Conservation (phyloP, 92 coral and sea anemone genomes). For the Chrysogorgia sp. region DNA sequence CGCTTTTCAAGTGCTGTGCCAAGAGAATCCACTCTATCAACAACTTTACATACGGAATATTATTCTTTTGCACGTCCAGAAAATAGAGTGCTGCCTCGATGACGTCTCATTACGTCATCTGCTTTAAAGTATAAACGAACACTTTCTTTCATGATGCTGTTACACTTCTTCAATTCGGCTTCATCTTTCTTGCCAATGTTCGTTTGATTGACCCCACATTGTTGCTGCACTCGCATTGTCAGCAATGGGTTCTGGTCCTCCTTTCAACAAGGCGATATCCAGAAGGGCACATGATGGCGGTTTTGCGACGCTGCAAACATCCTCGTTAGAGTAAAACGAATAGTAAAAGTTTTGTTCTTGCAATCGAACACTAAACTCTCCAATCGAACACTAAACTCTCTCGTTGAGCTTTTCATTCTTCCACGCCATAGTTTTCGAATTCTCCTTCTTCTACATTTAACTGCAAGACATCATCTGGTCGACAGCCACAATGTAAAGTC, state of each 20-base stretch:
- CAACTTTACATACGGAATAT: too few species aligned
- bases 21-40: too few species aligned
- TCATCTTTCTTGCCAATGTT: slow-evolving; percentile 31
- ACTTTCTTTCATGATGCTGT: slow-evolving; percentile 19
- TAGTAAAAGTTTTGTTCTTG: slow-evolving; percentile 41
- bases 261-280: slow-evolving; percentile 14
- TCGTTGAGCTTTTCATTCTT: slow-evolving; percentile 38
- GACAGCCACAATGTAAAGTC: slow-evolving; percentile 47
- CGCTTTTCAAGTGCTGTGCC: too few species aligned
- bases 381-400: background rate
- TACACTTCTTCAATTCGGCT: slow-evolving; percentile 31
- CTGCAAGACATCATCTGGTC: slow-evolving; percentile 42
- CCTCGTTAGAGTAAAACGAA: slow-evolving; percentile 31
- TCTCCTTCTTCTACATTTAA: slow-evolving; percentile 32
- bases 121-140: slow-evolving; percentile 1
- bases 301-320: slow-evolving; percentile 28
- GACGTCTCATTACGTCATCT: too few species aligned
- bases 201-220: slow-evolving; percentile 13
- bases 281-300: too few species aligned
- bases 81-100: too few species aligned
- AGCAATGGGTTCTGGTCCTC: slow-evolving; percentile 36
- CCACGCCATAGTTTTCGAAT: slow-evolving; percentile 50
- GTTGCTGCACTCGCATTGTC: slow-evolving; percentile 30
- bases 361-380: slow-evolving; percentile 9
- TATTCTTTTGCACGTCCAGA: too few species aligned